Evolutionary conservation across 2,113 vertebrate species (phyloP).

Genomic region (Lagopus muta): DNA sequence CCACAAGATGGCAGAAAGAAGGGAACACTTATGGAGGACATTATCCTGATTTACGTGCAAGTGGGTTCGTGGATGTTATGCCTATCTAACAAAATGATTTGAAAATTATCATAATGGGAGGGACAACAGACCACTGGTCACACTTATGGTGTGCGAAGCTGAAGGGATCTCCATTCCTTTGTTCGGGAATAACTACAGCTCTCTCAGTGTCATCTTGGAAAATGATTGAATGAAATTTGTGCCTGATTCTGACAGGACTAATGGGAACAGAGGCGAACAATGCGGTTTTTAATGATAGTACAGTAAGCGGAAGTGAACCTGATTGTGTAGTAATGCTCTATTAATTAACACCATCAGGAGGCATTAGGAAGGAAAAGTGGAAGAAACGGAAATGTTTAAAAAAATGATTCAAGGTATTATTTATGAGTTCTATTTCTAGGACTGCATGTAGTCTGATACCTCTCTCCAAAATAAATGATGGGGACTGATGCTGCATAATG

Average conservation of each 20-base stretch:
- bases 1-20: fast-evolving
- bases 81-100: background rate
- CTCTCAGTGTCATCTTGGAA: background rate
- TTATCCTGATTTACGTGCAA: background rate
- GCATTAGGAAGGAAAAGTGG: slow-evolving; percentile 44
- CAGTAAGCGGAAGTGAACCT: slow-evolving; percentile 40
- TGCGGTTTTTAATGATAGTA: slow-evolving; percentile 59
- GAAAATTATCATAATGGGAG: background rate
- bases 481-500: slow-evolving; percentile 31
- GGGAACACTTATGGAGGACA: background rate
- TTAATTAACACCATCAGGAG: slow-evolving; percentile 56
- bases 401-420: slow-evolving; percentile 61
- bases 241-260: slow-evolving; percentile 44
- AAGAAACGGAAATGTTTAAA: slow-evolving; percentile 53
- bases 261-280: slow-evolving; percentile 26
- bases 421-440: slow-evolving; percentile 62
- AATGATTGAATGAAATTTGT: slow-evolving; percentile 52
- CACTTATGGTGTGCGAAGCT: background rate
- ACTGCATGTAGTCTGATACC: background rate
- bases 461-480: slow-evolving; percentile 33
- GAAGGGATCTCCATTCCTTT: background rate
- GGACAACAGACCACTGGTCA: background rate
- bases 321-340: slow-evolving; percentile 27
- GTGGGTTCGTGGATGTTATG: background rate
- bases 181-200: background rate